These are phyloP conservation scores for Himalopsyche tibetana DNA, from an alignment of 2,888 invertebrate species.

Conservation along the genomic window DNA sequence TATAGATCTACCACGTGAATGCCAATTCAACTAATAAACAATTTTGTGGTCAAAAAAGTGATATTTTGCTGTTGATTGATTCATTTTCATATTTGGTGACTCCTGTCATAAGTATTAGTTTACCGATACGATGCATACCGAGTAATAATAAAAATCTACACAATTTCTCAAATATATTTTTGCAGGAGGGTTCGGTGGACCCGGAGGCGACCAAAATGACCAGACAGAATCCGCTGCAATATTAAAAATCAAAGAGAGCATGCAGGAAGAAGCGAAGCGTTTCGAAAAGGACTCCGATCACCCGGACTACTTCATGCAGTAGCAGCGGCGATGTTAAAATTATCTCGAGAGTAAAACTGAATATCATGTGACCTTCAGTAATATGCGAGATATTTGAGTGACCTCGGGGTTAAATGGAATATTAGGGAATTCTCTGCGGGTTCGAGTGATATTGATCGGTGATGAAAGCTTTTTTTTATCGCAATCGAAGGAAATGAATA, in stretches of 20 bases:
- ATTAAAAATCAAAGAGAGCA: constrained; percentile 99
- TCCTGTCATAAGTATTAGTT: no score
- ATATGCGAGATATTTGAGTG: neutral
- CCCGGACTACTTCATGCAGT: constrained; percentile 94
- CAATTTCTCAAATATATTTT: constrained; percentile 55
- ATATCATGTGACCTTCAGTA: constrained; percentile 25
- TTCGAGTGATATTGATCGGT: constrained; percentile 32
- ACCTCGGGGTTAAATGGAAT: neutral
- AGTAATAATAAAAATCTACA: no score
- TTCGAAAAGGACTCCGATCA: constrained; percentile 98
- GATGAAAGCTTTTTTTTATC: constrained; percentile 29
- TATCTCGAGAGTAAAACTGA: neutral
- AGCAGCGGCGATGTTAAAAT: neutral
- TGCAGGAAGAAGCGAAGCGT: constrained; percentile 99
- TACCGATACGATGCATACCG: no score
- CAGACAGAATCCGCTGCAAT: constrained; percentile 99
- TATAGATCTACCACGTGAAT: no score
- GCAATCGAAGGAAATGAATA: constrained; percentile 17
- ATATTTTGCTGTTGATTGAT: no score
- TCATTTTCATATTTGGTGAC: no score
- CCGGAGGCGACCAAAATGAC: constrained; percentile 81
- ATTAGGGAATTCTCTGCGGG: neutral
- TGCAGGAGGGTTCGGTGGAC: constrained; percentile 78
- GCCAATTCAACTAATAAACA: no score
- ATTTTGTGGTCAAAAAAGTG: no score